These are phyloP conservation scores for Ophioninae sp. DNA, from an alignment of 2,888 invertebrate genomes.

Conservation along the genomic window DNA sequence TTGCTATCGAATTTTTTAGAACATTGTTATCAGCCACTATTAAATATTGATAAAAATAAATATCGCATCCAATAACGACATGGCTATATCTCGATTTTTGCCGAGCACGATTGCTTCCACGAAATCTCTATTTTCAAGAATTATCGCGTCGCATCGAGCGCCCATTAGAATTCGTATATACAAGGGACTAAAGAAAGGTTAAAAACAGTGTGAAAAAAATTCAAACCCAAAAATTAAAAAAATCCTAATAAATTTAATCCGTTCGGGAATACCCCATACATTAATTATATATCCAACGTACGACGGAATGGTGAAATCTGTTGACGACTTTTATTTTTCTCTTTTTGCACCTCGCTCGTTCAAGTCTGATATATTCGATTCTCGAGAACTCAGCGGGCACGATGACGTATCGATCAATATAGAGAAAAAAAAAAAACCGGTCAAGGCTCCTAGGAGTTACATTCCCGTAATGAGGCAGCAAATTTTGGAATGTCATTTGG, in stretches of 20 bases:
- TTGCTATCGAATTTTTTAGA: no score
- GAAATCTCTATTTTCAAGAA: no score
- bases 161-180: no score
- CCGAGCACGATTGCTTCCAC: no score
- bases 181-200: background rate
- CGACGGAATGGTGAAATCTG: background rate
- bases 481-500: background rate
- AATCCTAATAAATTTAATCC: background rate
- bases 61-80: no score
- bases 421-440: background rate
- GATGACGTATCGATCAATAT: constrained; percentile 27
- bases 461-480: no score
- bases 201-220: background rate
- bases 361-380: constrained; percentile 11
- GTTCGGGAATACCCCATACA: background rate
- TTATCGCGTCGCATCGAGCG: no score
- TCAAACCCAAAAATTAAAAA: background rate
- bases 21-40: no score
- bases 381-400: constrained; percentile 4
- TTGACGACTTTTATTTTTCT: background rate
- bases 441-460: background rate
- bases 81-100: no score
- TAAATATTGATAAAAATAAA: no score
- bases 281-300: constrained; percentile 11
- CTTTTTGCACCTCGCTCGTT: background rate